phyloP scores from a whole-genome alignment of 2,113 vertebrate genomes.

The Scophthalmus maximus region DNA sequence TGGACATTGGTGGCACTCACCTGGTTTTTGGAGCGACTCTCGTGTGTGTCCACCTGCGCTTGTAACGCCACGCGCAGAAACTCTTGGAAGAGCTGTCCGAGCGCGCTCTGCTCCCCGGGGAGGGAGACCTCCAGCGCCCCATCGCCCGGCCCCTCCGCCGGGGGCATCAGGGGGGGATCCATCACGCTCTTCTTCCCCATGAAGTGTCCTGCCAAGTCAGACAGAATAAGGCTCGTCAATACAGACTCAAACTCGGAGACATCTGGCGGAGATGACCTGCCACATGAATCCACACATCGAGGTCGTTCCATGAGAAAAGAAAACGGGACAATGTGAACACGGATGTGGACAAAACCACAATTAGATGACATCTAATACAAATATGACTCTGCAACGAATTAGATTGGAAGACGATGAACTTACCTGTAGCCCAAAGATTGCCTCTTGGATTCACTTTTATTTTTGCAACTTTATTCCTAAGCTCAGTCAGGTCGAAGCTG shows the following conservation, averaged over 20 bases:
- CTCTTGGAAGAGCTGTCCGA: constrained; percentile 82
- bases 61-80: constrained; percentile 83
- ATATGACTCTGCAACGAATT: not conserved
- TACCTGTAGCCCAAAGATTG: constrained; percentile 96
- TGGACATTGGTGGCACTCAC: constrained; percentile 65
- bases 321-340: too few relatives aligned
- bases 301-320: too few relatives aligned
- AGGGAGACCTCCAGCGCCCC: constrained; percentile 51
- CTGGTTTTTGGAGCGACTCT: constrained; percentile 73
- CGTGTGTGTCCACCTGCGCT: constrained; percentile 78
- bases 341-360: too few relatives aligned
- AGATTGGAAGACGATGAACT: constrained; percentile 28
- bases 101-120: constrained; percentile 70
- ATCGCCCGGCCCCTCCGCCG: constrained; percentile 60
- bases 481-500: constrained; percentile 86
- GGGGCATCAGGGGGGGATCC: constrained; percentile 69
- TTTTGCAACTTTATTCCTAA: constrained; percentile 86
- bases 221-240: not conserved
- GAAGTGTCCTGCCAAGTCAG: constrained; percentile 86
- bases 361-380: not conserved
- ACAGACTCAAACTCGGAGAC: not conserved
- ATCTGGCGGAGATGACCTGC: not conserved
- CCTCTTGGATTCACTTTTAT: constrained; percentile 91
- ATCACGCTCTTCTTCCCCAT: constrained; percentile 95
- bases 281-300: not conserved